Evolutionary conservation across 2,113 vertebrate species (phyloP), one percentile per base, ranked within the genome.

Genomic region (Danionella cerebrum): DNA sequence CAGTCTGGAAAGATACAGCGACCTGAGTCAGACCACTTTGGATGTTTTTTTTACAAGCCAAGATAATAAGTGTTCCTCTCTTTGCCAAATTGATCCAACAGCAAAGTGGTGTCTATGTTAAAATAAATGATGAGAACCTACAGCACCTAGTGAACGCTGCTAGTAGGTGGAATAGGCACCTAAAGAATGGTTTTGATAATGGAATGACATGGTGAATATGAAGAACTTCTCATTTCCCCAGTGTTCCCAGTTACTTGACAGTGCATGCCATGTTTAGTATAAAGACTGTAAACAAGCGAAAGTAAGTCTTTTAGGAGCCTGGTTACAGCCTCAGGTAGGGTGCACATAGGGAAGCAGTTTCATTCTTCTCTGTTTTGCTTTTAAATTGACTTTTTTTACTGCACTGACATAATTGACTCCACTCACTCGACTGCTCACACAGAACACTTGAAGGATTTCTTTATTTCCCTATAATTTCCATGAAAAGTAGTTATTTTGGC

Each of bases 321-420:
- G 75, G 65, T 14, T 72, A 12, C 58, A 39, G 78, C 76, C 74
- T 67, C 71, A 42, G 70, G 78, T 78, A 44, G n/a, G n/a, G n/a
- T n/a, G n/a, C 78, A 80, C 79, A 80, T 80, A 72, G 75, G 67
- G 72, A 86, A 83, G 71, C 74, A 78, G 72, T 82, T 81, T 76
- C 27, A 22, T 71, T 67, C 65, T 10, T 18, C 25, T 3, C 25
- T 10, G 38, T 36, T 54, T 41, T 65, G 60, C 36, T 64, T 24
- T 73, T 73, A 64, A 6, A 47, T 6, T n/a, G 21, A 27, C 44
- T 13, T 19, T 42, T 74, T 69, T 52, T 57, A n/a, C 3, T 3
- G n/a, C 31, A 4, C 35, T 10, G 18, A 6, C 42, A 41, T 24
- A 51, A 21, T 35, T 14, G 29, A 72, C 9, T 31, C 60, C 8